phyloP scores from a whole-genome alignment of 2,113 vertebrate genomes.

The Xyrauchen texanus region DNA sequence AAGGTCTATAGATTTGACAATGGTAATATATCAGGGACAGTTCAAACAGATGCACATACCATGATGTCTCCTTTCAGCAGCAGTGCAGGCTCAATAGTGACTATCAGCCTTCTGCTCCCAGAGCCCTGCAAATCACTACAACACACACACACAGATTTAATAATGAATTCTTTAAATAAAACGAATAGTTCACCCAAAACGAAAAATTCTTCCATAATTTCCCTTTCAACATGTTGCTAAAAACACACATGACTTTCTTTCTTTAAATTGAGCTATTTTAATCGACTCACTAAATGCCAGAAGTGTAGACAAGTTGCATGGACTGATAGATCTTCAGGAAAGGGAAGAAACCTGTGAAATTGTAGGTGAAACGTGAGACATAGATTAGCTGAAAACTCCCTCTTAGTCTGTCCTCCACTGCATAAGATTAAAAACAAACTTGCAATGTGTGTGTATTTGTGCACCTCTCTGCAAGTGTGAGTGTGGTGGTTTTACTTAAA shows the following conservation, averaged over 20 bases:
- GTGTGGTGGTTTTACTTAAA: conserved; percentile 8
- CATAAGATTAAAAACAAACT: too few species aligned
- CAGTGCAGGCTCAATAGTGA: conserved; percentile 86
- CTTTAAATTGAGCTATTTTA: neutral
- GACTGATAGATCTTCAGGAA: conserved; percentile 95
- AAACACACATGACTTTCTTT: too few species aligned
- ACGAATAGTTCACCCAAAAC: too few species aligned
- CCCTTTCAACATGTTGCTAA: too few species aligned
- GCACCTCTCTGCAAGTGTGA: neutral
- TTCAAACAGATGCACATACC: conserved; percentile 70
- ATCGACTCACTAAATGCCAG: conserved; percentile 89
- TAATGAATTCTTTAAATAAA: neutral
- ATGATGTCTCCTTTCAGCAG: conserved; percentile 91
- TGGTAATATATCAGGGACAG: neutral
- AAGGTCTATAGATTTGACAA: conserved; percentile 11
- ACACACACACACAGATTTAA: conserved; percentile 43
- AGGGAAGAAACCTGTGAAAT: conserved; percentile 80
- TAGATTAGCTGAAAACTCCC: conserved; percentile 58
- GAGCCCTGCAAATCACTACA: conserved; percentile 77
- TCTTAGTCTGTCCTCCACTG: too few species aligned
- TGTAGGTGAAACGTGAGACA: conserved; percentile 8
- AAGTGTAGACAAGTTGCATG: conserved; percentile 92
- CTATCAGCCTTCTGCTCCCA: conserved; percentile 78
- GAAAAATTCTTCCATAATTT: too few species aligned
- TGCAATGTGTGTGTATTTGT: neutral